Conservation (phyloP, 2,113 vertebrate species). For the Salvator merianae region DNA sequence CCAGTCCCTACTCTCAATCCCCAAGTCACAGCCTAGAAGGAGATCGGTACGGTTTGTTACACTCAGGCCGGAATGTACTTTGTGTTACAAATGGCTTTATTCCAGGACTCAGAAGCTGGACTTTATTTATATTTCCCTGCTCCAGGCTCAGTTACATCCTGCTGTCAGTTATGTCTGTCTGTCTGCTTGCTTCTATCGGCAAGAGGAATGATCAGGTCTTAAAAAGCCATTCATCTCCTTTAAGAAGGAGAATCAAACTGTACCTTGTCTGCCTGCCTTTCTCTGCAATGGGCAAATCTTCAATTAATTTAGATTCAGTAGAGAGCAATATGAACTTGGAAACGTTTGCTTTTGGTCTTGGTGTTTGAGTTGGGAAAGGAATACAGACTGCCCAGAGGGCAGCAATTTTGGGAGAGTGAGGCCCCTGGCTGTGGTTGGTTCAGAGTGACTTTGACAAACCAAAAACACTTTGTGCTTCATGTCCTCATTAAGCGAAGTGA, state of each 20-base stretch:
- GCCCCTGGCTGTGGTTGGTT: neutral
- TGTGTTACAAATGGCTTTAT: conserved; percentile 76
- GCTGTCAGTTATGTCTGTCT: conserved; percentile 45
- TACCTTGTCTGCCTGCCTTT: conserved; percentile 4
- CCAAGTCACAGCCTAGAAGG: conserved; percentile 50
- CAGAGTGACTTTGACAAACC: conserved; percentile 7
- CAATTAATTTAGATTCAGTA: neutral
- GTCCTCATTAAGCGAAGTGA: conserved; percentile 6
- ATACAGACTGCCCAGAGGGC: neutral
- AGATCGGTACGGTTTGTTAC: conserved; percentile 80
- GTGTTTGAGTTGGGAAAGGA: neutral
- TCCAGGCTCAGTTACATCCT: conserved; percentile 62
- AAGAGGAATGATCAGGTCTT: conserved; percentile 7
- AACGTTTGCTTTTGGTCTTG: neutral
- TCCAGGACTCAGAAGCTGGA: conserved; percentile 70
- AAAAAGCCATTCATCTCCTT: conserved; percentile 5
- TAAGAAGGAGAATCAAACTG: neutral
- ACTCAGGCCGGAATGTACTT: conserved; percentile 79
- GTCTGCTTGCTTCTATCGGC: conserved; percentile 30
- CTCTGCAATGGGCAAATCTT: neutral
- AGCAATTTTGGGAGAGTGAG: neutral
- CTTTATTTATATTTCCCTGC: conserved; percentile 75
- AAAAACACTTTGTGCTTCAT: neutral
- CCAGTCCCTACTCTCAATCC: conserved; percentile 34
- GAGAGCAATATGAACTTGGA: neutral